These are phyloP conservation scores for Leucophora obtusa DNA, from an alignment of 2,888 invertebrate species.

Conservation along the genomic window DNA sequence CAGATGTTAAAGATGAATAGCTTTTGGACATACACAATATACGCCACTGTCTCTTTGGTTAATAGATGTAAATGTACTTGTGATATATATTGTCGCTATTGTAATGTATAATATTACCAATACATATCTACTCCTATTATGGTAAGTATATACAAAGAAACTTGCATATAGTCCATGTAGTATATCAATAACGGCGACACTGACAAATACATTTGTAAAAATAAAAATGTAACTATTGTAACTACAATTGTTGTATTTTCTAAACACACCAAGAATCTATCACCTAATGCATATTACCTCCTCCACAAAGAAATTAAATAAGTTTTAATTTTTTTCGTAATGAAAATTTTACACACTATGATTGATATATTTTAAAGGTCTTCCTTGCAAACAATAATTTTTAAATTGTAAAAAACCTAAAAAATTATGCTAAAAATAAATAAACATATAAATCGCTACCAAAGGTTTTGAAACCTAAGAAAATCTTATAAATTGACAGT, in stretches of 20 bases:
- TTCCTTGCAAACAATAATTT: slow-evolving; percentile 39
- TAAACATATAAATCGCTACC: not conserved
- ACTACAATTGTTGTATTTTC: slow-evolving; percentile 31
- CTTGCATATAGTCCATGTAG: no score
- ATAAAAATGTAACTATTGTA: slow-evolving; percentile 13
- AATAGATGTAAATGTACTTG: not conserved
- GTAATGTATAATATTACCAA: slow-evolving; percentile 50
- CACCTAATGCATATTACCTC: not conserved
- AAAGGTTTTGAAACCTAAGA: slow-evolving; percentile 48
- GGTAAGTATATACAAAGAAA: not conserved
- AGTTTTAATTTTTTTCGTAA: slow-evolving; percentile 22
- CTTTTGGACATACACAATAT: not conserved
- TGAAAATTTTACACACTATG: slow-evolving; percentile 18
- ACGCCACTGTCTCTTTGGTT: slow-evolving; percentile 18
- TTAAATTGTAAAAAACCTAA: slow-evolving; percentile 27
- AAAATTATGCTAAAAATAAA: slow-evolving; percentile 42
- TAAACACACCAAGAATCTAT: slow-evolving; percentile 5
- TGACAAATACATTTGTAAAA: slow-evolving; percentile 11
- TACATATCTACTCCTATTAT: slow-evolving; percentile 8
- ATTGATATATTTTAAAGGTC: slow-evolving; percentile 49
- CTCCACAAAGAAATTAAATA: slow-evolving; percentile 23
- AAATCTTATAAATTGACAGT: slow-evolving; percentile 7
- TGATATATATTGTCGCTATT: slow-evolving; percentile 15
- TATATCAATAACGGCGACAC: slow-evolving; percentile 37
- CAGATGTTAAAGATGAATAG: no score